Evolutionary conservation across 2,113 vertebrate species (phyloP), one percentile per base, ranked within the genome.

Genomic region (Myxocyprinus asiaticus): DNA sequence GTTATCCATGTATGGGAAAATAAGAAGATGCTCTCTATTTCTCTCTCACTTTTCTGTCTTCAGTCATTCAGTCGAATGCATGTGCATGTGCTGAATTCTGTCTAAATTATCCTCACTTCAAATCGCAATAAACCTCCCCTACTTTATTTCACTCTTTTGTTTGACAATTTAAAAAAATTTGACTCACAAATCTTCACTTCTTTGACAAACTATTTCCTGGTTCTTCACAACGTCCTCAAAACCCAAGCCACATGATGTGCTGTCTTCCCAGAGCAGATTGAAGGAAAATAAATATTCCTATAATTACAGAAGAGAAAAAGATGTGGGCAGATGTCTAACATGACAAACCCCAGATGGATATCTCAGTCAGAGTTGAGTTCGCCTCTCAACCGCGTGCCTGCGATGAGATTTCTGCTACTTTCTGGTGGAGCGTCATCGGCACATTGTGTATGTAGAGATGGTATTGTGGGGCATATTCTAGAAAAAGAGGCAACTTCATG

Each of bases 321-420:
- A 92, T 89, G 90, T 85, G 85, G 90, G 88, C 89, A 81, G 87
- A 90, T 92, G 92, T 93, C 91, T 92, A 90, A 92, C 90, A 93
- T 92, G 92, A 93, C 90, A 90, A 93, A 92, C 87, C 91, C 91
- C 90, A 93, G 92, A 93, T 92, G 91, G 84, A 91, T 92, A 90
- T 91, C 91, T 89, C 83, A 73, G 86, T 78, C 85, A 84, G 72
- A 62, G 66, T 69, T 61, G 78, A 44, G 12, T 33, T 77, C 15
- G 78, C 74, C 56, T 81, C 64, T 78, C 53, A 75, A 81, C 82
- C 78, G 67, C 68, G 10, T 50, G 74, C 67, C 67, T 77, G 73
- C 61, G 61, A 68, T 69, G 47, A 67, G 74, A 70, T 59, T 33
- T 33, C 43, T 64, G 67, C 62, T 67, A 47, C 12, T 12, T 33